Base-by-base conservation (phyloP, 1,140 invertebrate genomes). In the Zaprionus gabonicus region DNA sequence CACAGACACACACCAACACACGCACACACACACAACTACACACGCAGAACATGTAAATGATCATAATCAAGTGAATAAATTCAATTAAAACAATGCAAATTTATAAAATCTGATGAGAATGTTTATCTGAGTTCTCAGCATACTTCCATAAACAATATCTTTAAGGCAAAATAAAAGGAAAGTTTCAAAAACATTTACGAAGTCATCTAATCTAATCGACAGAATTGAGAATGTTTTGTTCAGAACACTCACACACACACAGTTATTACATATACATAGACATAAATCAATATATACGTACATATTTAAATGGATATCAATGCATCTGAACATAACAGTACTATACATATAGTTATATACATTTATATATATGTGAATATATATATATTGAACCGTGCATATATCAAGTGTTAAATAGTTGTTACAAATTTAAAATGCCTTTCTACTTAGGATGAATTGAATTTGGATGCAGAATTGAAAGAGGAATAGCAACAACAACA, bases 391-490 rank as follows among this genome's bases (percentile, higher is more conserved):
- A 55, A 41, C 44, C 56, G 23, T 69, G 57, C 41, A 69, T 76
- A 76, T 91, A 90, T 76, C 66, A 85, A 90, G 80, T 90, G 85
- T 90, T 90, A 82, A 90, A 85, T 90, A 90, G 85, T 90, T 90
- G 79, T 85, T 90, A 78, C 68, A 60, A 73, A 53, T 34, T 34
- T 77, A 23, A 73, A 74, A 67, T 67, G 59, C 62, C 69, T 65
- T 65, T 49, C 36, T 46, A 51, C 15, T 34, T 55, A 56, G 34
- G 23, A 59, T 20, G 31, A 49, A 57, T 28, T 28, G 20, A 31
- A 46, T 46, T 28, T 23, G 25, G 49, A 51, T 60, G 53, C 46
- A 58, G 41, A 20, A 69, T 41, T 64, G 46, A 23, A 23, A 63
- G 34, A 38, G 72, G 23, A 36, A 59, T 38, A 72, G 31, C 44